Conservation (phyloP, 2,888 invertebrate species). For the Cotesia congregata region DNA sequence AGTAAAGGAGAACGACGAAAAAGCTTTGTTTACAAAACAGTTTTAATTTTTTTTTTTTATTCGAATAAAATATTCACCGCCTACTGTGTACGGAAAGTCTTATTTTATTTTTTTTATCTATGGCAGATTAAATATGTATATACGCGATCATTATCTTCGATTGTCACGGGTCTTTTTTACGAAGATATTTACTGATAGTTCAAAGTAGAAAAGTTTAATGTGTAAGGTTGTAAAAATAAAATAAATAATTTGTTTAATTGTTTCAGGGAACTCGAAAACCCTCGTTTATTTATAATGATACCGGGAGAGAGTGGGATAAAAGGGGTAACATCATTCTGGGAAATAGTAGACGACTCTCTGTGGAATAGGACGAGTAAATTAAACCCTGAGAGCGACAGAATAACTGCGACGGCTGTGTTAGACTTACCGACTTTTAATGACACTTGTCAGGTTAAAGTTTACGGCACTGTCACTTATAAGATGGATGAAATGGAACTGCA, state of each 20-base stretch:
- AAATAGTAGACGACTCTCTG: conserved; percentile 45
- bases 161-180: no score
- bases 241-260: conserved; percentile 17
- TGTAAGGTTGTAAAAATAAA: background rate
- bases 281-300: conserved; percentile 51
- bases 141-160: no score
- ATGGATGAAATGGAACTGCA: conserved; percentile 57
- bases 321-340: conserved; percentile 60
- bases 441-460: conserved; percentile 45
- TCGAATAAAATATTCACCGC: no score
- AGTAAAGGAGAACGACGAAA: background rate
- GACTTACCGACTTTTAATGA: conserved; percentile 59
- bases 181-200: background rate
- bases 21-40: background rate
- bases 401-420: conserved; percentile 56
- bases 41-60: background rate
- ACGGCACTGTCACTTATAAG: conserved; percentile 58
- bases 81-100: no score
- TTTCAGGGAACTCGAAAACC: conserved; percentile 56
- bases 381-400: conserved; percentile 37
- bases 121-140: no score
- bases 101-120: no score
- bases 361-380: conserved; percentile 55
- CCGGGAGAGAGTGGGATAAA: conserved; percentile 49
- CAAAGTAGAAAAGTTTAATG: background rate